These are phyloP conservation scores for Apistogramma diplotaenia DNA, from an alignment of 2,113 vertebrate genomes.

Conservation along the genomic window DNA sequence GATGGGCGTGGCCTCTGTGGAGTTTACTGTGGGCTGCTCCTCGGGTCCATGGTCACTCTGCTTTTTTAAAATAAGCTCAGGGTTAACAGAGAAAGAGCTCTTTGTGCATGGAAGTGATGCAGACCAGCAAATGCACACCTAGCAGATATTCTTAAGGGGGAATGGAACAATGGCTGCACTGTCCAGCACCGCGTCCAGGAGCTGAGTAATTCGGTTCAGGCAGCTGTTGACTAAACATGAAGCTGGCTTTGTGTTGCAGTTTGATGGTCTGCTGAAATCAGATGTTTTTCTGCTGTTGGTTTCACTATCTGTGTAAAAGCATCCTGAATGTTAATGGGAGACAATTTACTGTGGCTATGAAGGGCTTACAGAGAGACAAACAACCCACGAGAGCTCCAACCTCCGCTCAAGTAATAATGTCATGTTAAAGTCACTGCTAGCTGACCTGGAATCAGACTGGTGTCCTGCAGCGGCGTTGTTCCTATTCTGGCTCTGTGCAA, in stretches of 20 bases:
- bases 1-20: not conserved
- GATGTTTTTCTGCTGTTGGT: not conserved
- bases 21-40: not conserved
- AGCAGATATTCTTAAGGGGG: not conserved
- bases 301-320: not conserved
- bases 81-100: not conserved
- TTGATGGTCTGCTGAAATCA: slow-evolving; percentile 51
- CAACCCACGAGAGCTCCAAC: not conserved
- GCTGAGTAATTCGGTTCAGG: not conserved
- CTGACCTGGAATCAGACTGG: slow-evolving; percentile 8
- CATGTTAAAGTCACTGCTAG: fast-evolving
- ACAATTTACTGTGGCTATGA: not conserved
- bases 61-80: not conserved
- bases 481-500: not conserved
- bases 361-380: not conserved
- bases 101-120: not conserved
- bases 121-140: not conserved
- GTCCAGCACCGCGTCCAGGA: not conserved
- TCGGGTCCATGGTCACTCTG: slow-evolving; percentile 19
- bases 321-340: not conserved
- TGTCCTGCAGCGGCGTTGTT: not conserved
- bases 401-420: fast-evolving
- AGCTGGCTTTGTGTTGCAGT: not conserved
- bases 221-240: slow-evolving; percentile 2
- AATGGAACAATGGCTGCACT: not conserved